phyloP scores from a whole-genome alignment of 2,797 vertebrate species.

The Natrix natrix region DNA sequence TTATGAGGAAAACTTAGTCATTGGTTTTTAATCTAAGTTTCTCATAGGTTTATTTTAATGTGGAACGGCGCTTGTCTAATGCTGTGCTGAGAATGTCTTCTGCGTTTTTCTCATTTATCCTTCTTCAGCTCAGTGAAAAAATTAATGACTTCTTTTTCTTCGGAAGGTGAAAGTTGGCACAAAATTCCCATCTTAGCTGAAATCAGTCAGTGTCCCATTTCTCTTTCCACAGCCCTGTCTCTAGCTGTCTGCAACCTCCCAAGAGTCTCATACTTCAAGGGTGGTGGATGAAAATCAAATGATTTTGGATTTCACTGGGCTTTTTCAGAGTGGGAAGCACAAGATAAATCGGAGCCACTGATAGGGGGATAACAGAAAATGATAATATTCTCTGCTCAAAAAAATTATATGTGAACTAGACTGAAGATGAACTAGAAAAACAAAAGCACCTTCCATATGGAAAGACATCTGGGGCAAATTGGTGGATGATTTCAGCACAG shows the following conservation, averaged over 20 bases:
- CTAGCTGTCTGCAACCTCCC: neutral
- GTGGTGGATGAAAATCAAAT: too few species aligned
- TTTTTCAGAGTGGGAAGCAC: neutral
- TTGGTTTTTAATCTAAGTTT: neutral
- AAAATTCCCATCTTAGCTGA: neutral
- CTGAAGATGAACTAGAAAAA: neutral
- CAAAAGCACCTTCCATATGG: neutral
- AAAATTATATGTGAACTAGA: neutral
- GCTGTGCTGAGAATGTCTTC: neutral
- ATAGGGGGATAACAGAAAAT: neutral
- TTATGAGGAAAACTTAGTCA: neutral
- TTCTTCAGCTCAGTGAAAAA: neutral
- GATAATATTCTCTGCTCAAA: neutral
- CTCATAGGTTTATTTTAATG: neutral
- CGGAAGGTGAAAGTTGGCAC: neutral
- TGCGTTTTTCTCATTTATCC: neutral
- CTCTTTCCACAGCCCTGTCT: neutral
- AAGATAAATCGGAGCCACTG: neutral
- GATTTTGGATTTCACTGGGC: neutral
- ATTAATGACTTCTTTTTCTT: neutral
- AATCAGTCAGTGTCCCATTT: neutral
- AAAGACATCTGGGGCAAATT: neutral
- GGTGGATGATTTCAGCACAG: neutral
- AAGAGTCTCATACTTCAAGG: neutral
- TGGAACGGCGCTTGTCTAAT: neutral